Evolutionary conservation across 2,113 vertebrate genomes (phyloP), one percentile per base, ranked within the genome.

Genomic region (Egretta garzetta): DNA sequence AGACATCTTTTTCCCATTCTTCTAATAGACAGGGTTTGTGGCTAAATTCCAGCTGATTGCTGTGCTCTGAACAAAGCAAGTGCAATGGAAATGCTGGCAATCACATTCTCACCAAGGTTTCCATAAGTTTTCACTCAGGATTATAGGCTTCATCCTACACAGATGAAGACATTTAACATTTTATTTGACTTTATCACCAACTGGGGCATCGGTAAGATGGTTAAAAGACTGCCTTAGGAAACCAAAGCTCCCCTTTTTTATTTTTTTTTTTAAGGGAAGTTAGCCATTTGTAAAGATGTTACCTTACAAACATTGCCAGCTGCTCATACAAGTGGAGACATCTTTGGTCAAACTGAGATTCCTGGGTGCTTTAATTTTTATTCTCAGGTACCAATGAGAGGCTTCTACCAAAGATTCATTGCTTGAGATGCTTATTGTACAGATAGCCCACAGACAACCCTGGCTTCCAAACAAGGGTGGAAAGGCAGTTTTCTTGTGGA

Each of bases 1-100:
- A 75, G 58, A 87, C 86, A 76, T 73, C 66, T 95, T 95, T 93
- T 87, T 47, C 70, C 53, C 77, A 80, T 96, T 95, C 77, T 76
- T 67, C 74, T 58, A 81, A 92, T 53, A 66, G 82, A 49, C 53
- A 76, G 41, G 20, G 41, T 5, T 90, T 35, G 30, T 76, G 89
- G 80, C 85, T 50, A 87, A 85, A 85, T 80, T 85, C 94, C 91
- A 97, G 41, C 66, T 88, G 77, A 76, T 70, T 82, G 77, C 67
- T 82, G 2, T 10, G n/a, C 53, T 84, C 77, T 80, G 77, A 82
- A 85, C 70, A 95, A 87, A 95, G 60, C 47, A 81, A 81, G 56
- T 53, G 66, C 66, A 80, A 66, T 53, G n/a, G 81, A 89, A 84
- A 60, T 2, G 3, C 70, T 89, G 55, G 79, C 77, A 72, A 82